Conservation (phyloP, 2,113 vertebrate species). For the Budorcas taxicolor region DNA sequence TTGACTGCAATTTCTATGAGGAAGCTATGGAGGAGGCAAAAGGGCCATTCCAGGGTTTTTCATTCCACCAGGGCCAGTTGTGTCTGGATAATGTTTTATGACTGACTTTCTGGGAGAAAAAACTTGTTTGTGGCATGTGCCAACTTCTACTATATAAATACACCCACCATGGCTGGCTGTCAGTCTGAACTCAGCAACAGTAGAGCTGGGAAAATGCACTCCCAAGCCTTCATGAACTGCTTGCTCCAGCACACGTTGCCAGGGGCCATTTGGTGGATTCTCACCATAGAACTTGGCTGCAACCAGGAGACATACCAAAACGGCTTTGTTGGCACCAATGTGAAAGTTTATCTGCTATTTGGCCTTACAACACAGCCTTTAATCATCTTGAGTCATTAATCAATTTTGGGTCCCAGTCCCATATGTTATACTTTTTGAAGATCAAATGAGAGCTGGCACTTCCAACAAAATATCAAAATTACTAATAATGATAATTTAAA, state of each 20-base stretch:
- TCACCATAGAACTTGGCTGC: not conserved
- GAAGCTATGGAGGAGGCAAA: not conserved
- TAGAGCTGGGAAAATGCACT: not conserved
- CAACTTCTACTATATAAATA: not conserved
- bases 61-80: not conserved
- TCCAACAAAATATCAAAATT: not conserved
- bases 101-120: not conserved
- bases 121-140: not conserved
- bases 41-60: not conserved
- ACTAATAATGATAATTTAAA: not conserved
- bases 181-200: not conserved
- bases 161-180: too few relatives aligned
- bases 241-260: too few relatives aligned
- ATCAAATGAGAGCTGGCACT: not conserved
- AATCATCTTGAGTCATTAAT: not conserved
- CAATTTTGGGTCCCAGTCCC: not conserved
- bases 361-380: not conserved
- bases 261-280: not conserved
- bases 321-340: not conserved
- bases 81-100: not conserved
- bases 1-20: not conserved
- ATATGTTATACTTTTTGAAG: not conserved
- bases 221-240: accelerated
- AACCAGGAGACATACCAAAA: not conserved
- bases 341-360: not conserved